Conservation (phyloP, 2,888 invertebrate species). For the Sabatieria punctata region DNA sequence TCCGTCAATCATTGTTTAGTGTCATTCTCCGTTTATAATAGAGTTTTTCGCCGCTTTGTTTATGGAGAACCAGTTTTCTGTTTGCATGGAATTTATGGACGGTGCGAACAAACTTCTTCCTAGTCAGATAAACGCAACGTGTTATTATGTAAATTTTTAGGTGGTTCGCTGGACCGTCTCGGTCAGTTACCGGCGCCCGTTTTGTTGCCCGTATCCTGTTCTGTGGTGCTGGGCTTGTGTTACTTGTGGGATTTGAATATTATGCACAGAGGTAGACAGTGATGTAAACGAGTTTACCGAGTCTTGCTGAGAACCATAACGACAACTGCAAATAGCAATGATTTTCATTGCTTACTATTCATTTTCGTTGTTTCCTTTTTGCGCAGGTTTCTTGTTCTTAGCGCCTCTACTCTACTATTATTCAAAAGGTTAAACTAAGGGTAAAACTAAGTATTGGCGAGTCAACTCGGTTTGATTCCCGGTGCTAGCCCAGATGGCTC, state of each 20-base stretch:
- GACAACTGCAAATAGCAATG: no score
- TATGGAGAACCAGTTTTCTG: conserved; percentile 31
- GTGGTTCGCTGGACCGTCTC: conserved; percentile 32
- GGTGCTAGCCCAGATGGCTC: no score
- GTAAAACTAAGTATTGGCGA: no score
- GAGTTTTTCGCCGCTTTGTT: conserved; percentile 34
- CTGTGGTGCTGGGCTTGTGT: conserved; percentile 29
- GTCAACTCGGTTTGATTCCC: no score
- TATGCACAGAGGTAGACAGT: conserved; percentile 34
- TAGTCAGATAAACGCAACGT: neutral
- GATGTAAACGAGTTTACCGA: no score
- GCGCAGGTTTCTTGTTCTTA: no score
- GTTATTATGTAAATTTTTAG: conserved; percentile 16
- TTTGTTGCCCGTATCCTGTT: conserved; percentile 31
- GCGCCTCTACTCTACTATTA: no score
- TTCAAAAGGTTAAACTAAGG: no score
- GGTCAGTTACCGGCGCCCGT: conserved; percentile 28
- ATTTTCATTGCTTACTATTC: no score
- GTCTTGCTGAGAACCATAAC: no score
- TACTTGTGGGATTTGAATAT: conserved; percentile 34
- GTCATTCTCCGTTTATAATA: conserved; percentile 31
- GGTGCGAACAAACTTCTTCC: conserved; percentile 19
- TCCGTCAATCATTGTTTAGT: conserved; percentile 24
- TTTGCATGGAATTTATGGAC: conserved; percentile 36
- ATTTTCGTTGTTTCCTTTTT: no score